A percentile compares a stretch with the other conserved stretches of the same genome.
These are phyloP conservation scores for Origma solitaria DNA, from an alignment of 2,113 vertebrate genomes.

Conservation along the genomic window DNA sequence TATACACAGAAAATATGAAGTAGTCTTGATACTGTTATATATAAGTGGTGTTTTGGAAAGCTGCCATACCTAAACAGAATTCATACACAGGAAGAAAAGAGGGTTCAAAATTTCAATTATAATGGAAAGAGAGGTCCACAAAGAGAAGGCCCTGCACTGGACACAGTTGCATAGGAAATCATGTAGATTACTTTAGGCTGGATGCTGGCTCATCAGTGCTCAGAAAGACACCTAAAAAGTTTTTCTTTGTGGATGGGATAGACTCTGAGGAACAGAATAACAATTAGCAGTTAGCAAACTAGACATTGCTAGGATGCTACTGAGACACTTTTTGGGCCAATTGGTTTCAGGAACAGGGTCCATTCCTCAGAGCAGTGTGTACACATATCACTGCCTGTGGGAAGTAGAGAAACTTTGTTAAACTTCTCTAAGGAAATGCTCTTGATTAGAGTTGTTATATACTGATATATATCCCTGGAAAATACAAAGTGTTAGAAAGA, in stretches of 20 bases:
- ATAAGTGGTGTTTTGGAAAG: not conserved
- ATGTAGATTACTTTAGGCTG: not conserved
- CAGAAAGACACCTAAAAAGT: not conserved
- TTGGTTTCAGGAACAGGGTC: not conserved
- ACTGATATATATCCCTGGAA: not conserved
- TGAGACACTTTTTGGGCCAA: not conserved
- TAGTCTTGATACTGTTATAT: not conserved
- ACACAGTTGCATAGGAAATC: not conserved
- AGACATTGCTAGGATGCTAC: not conserved
- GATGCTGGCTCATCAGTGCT: not conserved
- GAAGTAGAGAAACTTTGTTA: not conserved
- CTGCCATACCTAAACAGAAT: not conserved
- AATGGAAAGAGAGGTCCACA: not conserved
- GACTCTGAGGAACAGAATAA: not conserved
- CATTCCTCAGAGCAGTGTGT: not conserved
- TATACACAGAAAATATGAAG: not conserved
- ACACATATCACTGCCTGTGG: not conserved
- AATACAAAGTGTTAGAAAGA: not conserved
- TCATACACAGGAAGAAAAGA: not conserved
- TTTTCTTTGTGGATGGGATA: not conserved
- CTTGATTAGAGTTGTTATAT: not conserved
- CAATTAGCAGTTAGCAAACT: not conserved
- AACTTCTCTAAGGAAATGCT: not conserved
- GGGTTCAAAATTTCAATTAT: not conserved
- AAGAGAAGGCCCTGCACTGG: fast-evolving